These are phyloP conservation scores for Actinernus sp. DNA, from an alignment of 92 coral and sea anemone genomes.

Conservation along the genomic window DNA sequence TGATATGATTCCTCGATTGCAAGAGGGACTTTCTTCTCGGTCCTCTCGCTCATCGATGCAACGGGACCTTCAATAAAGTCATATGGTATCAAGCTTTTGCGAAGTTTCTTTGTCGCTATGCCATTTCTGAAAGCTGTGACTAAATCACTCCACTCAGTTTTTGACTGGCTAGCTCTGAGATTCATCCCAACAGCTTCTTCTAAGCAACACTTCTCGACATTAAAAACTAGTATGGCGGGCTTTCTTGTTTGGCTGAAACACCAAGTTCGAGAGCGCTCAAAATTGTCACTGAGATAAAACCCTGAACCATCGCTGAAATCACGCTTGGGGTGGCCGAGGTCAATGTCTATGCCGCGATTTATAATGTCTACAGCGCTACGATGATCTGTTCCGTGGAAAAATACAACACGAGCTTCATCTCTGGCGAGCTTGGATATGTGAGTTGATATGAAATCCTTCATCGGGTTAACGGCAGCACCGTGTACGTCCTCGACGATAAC, in stretches of 20 bases:
- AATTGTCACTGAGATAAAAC: conserved; percentile 5
- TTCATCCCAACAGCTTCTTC: neutral
- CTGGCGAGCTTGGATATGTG: too few species aligned
- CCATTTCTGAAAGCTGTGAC: neutral
- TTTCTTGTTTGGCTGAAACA: neutral
- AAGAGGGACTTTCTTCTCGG: too few species aligned
- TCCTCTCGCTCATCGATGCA: neutral
- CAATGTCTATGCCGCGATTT: conserved; percentile 5
- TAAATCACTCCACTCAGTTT: neutral
- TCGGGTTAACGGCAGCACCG: too few species aligned
- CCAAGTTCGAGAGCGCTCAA: neutral
- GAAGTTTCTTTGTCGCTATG: neutral
- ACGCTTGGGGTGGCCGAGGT: neutral
- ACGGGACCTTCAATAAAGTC: neutral
- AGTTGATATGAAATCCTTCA: too few species aligned
- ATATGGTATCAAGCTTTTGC: neutral
- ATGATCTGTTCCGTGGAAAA: conserved; percentile 22
- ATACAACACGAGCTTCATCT: neutral
- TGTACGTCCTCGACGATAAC: too few species aligned
- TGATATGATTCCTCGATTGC: neutral
- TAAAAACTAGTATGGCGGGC: neutral
- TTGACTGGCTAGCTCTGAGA: neutral
- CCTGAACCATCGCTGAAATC: conserved; percentile 24
- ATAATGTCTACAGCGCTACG: conserved; percentile 1
- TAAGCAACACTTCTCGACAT: neutral